Percentiles rank a stretch among this genome's conserved stretches.
Conservation (phyloP, 2,797 vertebrate genomes). For the Pitangus sulphuratus region DNA sequence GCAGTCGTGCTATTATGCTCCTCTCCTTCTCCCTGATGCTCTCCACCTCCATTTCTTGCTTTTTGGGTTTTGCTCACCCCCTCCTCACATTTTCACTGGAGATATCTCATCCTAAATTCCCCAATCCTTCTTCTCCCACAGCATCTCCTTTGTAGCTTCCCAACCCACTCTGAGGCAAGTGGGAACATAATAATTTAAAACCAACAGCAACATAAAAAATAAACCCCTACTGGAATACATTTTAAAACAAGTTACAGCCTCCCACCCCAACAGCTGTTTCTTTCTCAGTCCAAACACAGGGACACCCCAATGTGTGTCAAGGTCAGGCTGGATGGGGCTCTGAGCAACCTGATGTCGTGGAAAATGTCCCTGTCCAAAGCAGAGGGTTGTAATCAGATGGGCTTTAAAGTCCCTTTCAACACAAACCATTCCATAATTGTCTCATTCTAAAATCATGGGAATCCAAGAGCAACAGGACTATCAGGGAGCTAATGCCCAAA, state of each 20-base stretch:
- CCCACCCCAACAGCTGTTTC: background rate
- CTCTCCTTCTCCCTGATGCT: background rate
- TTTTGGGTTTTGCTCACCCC: background rate
- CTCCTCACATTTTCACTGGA: background rate
- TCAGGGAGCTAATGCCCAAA: background rate
- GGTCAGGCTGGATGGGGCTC: rapidly evolving
- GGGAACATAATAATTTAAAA: background rate
- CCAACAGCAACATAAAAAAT: rapidly evolving
- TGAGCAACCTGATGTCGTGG: background rate
- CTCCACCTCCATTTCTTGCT: background rate
- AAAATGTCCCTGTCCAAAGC: background rate
- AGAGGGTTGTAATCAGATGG: background rate
- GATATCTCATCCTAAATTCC: background rate
- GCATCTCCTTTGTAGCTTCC: background rate
- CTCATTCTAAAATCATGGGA: background rate
- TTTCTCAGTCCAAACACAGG: background rate
- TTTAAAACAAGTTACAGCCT: background rate
- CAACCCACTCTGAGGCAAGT: background rate
- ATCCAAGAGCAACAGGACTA: background rate
- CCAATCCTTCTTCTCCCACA: background rate
- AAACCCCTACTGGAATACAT: background rate
- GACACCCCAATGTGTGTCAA: background rate
- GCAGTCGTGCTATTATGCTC: background rate
- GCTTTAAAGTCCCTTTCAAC: background rate
- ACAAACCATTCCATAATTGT: background rate